phyloP scores from a whole-genome alignment of 2,797 vertebrate genomes.

The Anguilla megastoma region DNA sequence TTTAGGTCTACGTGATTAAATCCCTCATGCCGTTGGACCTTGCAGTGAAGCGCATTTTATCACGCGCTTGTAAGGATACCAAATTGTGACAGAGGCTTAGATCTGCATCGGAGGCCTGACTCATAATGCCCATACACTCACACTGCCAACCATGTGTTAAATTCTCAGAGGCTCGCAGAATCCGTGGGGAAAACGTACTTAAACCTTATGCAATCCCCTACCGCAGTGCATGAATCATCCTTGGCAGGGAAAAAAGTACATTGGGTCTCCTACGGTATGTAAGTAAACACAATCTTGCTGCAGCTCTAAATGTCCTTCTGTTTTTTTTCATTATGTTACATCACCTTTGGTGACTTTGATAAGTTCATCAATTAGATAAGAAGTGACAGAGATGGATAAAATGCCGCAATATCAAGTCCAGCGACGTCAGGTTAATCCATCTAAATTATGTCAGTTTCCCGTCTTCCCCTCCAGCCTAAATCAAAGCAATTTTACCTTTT shows the following conservation, averaged over 20 bases:
- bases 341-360: constrained; percentile 42
- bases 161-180: not conserved
- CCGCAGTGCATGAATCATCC: constrained; percentile 28
- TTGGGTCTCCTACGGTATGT: constrained; percentile 29
- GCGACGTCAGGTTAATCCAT: constrained; percentile 47
- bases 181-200: not conserved
- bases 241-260: constrained; percentile 21
- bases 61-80: not conserved
- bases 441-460: constrained; percentile 47
- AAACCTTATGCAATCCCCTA: not conserved
- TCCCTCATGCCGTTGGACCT: not conserved
- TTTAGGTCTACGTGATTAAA: not conserved
- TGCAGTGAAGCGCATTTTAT: not conserved
- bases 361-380: constrained; percentile 43
- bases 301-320: constrained; percentile 31
- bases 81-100: constrained; percentile 13
- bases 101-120: constrained; percentile 26
- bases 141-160: not conserved
- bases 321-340: constrained; percentile 17
- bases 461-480: constrained; percentile 36
- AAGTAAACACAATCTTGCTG: constrained; percentile 31
- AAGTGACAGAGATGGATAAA: constrained; percentile 51
- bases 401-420: constrained; percentile 8
- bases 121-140: constrained; percentile 29
- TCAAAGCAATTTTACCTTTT: constrained; percentile 32